phyloP scores from a whole-genome alignment of 1,140 invertebrate genomes.

The Cotesia typhae region DNA sequence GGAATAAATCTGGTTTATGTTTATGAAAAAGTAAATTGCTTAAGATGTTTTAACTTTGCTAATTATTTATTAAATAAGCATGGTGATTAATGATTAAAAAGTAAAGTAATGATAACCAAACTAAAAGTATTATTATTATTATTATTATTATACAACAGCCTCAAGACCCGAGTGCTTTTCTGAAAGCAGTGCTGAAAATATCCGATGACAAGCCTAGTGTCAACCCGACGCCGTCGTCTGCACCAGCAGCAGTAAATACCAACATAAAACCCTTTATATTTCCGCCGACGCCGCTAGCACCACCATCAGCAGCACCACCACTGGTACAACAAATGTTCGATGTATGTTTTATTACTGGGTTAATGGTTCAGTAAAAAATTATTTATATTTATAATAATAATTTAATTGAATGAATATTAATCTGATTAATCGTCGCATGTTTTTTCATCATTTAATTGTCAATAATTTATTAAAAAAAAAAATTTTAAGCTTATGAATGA shows the following conservation, averaged over 20 bases:
- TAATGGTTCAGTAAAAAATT: constrained; percentile 10
- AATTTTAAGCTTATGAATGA: constrained; percentile 9
- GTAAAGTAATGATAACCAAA: constrained; percentile 37
- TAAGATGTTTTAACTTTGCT: neutral
- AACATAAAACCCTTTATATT: constrained; percentile 40
- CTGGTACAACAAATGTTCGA: constrained; percentile 62
- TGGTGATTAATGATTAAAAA: neutral
- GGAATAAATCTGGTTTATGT: neutral
- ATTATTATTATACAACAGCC: constrained; percentile 41
- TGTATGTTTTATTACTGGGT: constrained; percentile 45
- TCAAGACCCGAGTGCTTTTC: constrained; percentile 61
- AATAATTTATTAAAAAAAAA: neutral
- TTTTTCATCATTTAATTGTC: neutral
- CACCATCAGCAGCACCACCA: constrained; percentile 50
- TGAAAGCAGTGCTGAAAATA: constrained; percentile 62
- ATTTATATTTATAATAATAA: neutral
- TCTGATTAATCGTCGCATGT: too few relatives aligned
- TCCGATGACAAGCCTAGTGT: constrained; percentile 47
- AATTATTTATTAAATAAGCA: neutral
- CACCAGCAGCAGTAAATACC: constrained; percentile 26
- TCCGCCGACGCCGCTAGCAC: constrained; percentile 40
- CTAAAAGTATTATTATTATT: constrained; percentile 8
- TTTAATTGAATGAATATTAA: neutral
- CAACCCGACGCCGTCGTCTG: constrained; percentile 35
- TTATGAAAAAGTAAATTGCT: too few relatives aligned